Base-by-base conservation (phyloP, 2,113 vertebrate genomes). In the Cynopterus brachyotis region DNA sequence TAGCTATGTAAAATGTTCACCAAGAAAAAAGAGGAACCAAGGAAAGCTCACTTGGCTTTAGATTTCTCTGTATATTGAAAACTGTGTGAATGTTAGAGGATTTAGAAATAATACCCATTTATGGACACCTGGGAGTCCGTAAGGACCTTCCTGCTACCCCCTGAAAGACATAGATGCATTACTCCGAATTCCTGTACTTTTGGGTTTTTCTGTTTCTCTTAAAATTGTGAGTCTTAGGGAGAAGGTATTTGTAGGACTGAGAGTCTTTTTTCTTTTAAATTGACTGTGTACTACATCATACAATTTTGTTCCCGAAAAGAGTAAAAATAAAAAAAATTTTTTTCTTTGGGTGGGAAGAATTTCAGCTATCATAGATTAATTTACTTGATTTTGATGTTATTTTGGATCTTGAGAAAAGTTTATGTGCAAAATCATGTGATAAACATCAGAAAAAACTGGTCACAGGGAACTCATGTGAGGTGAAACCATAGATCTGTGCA, bases 1-100 rank as follows among this genome's bases (percentile, higher is more conserved):
- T 55, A 85, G 70, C 85, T 96, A 97, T 17, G 79, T 66, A 89
- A 96, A 97, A 80, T 72, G 82, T 93, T 94, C n/a, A 72, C 82
- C 50, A 96, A 45, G 45, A 95, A 80, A 80, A 94, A 91, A 70
- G 78, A 82, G 47, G 73, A 76, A 94, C 37, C 32, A 67, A 87
- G 40, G 3, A 76, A 94, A 90, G 57, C 67, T 73, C 53, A 20
- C 70, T 94, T 91, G 94, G 66, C 47, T 85, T 86, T 60, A 40
- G 67, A 66, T 92, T 97, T 94, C 82, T 93, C 30, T 53, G n/a
- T 50, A 47, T 76, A 45, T 87, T 78, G 24, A 91, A 97, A 93
- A 66, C 45, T 45, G 32, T 82, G 64, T 72, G 80, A 85, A 94
- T 97, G 72, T 81, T 94, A 66, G 37, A 53, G 8, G 19, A 82